Conservation (phyloP, 2,888 invertebrate genomes). For the Cheilosia impressa region DNA sequence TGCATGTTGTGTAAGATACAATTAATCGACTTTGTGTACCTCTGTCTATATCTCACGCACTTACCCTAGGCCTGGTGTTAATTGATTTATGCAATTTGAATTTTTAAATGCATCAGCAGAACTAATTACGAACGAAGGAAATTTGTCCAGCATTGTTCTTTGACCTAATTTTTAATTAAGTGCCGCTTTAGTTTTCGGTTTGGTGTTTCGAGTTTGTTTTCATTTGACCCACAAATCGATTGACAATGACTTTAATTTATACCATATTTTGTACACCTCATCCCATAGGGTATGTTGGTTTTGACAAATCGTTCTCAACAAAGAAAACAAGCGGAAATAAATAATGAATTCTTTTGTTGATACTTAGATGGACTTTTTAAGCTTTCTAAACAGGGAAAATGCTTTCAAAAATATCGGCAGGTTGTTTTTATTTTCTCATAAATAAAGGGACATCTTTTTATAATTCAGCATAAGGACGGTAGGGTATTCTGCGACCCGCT, state of each 20-base stretch:
- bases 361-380: too few species aligned
- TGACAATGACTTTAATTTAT: slow-evolving; percentile 58
- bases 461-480: background rate
- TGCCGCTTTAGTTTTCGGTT: slow-evolving; percentile 22
- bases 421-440: background rate
- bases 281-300: too few species aligned
- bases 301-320: too few species aligned
- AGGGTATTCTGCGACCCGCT: too few species aligned
- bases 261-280: too few species aligned
- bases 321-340: too few species aligned
- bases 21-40: slow-evolving; percentile 15
- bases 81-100: slow-evolving; percentile 52
- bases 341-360: too few species aligned
- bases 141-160: slow-evolving; percentile 61
- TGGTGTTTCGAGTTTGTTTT: slow-evolving; percentile 30
- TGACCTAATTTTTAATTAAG: slow-evolving; percentile 56
- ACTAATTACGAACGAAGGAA: slow-evolving; percentile 38
- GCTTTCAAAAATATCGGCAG: background rate
- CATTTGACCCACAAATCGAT: slow-evolving; percentile 50
- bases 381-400: background rate
- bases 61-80: slow-evolving; percentile 17
- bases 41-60: background rate
- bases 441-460: background rate
- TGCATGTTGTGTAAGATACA: slow-evolving; percentile 36
- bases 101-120: slow-evolving; percentile 59